Conservation (phyloP, 2,113 vertebrate species). For the Hippolais icterina region DNA sequence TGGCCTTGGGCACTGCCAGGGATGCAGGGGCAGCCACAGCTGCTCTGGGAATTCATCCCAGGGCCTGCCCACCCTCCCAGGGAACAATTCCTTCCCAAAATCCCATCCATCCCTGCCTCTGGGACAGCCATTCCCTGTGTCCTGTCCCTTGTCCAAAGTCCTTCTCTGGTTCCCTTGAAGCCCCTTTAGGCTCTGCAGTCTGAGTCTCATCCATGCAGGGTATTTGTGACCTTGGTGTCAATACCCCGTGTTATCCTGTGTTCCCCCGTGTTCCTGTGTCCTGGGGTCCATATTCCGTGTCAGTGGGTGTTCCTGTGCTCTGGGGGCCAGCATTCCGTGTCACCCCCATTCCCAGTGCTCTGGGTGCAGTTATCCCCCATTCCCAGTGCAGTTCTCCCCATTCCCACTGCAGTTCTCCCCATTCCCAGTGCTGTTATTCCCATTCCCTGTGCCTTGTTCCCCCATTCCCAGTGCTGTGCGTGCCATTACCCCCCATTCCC, state of each 20-base stretch:
- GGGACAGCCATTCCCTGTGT: not conserved
- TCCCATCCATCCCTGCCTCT: not conserved
- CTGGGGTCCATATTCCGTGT: not conserved
- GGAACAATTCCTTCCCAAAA: too few relatives aligned
- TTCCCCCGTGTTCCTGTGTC: not conserved
- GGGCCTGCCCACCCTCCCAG: fast-evolving
- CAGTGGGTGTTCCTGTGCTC: not conserved
- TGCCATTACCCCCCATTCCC: not conserved
- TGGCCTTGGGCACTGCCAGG: not conserved
- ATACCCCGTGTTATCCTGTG: too few relatives aligned
- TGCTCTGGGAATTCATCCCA: not conserved
- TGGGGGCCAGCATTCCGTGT: not conserved
- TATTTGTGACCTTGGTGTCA: not conserved
- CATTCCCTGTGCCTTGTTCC: too few relatives aligned
- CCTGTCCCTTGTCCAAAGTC: not conserved
- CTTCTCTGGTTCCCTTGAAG: not conserved
- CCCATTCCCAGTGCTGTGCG: not conserved
- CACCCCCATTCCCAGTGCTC: not conserved
- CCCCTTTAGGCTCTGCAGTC: not conserved
- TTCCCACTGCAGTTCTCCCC: not conserved
- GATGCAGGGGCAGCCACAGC: not conserved
- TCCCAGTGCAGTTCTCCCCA: not conserved
- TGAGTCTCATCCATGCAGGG: not conserved
- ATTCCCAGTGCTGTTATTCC: fast-evolving
- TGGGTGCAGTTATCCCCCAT: not conserved